These are phyloP conservation scores for Watersipora subatra DNA, from an alignment of 1,140 invertebrate species.

Conservation along the genomic window DNA sequence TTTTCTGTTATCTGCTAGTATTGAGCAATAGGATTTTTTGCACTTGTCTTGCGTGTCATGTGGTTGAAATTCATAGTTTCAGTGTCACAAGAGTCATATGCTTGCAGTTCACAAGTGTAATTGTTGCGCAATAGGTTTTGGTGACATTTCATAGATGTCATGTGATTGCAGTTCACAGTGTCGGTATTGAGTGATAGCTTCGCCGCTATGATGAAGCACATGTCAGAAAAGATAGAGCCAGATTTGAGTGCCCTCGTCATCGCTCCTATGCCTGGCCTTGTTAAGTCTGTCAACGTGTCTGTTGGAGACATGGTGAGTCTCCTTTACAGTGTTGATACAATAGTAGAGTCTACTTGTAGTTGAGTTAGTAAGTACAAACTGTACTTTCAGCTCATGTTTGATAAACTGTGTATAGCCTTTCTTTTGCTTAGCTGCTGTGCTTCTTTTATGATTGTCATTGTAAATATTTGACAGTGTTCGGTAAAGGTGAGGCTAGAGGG, in stretches of 20 bases:
- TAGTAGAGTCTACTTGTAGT: neutral
- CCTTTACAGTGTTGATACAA: neutral
- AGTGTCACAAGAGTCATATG: too few relatives aligned
- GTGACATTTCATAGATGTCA: too few relatives aligned
- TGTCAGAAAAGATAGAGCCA: slow-evolving; percentile 45
- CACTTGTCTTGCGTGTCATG: too few relatives aligned
- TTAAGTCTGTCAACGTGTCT: slow-evolving; percentile 49
- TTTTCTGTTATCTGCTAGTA: too few relatives aligned
- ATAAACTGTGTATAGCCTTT: neutral
- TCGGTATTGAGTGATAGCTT: slow-evolving; percentile 43
- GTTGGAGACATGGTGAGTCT: slow-evolving; percentile 33
- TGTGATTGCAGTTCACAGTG: too few relatives aligned
- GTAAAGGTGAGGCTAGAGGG: neutral
- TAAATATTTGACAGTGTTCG: neutral
- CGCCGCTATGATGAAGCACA: slow-evolving; percentile 42
- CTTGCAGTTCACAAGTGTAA: too few relatives aligned
- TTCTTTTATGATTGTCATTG: neutral
- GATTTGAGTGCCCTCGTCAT: slow-evolving; percentile 46
- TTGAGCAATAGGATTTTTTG: too few relatives aligned
- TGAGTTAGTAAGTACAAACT: neutral
- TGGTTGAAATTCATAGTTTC: too few relatives aligned
- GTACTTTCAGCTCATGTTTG: neutral
- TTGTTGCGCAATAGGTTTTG: too few relatives aligned
- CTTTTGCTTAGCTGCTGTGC: neutral
- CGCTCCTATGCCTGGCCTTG: slow-evolving; percentile 58